Conservation (phyloP, 1,140 invertebrate genomes). For the Drosophila kepulauana region DNA sequence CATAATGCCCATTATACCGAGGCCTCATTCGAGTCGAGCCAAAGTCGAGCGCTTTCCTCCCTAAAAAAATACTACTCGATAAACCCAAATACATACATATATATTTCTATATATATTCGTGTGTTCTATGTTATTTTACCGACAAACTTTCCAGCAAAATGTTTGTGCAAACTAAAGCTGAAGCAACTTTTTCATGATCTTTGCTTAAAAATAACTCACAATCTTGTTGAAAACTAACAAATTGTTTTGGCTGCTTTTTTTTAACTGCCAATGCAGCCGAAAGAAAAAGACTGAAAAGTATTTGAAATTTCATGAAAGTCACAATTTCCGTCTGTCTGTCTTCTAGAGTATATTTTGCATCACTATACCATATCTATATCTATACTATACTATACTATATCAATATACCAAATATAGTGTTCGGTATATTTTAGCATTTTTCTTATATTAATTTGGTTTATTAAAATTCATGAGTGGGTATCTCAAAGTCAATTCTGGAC, state of each 20-base stretch:
- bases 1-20: slow-evolving; percentile 32
- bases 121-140: background rate
- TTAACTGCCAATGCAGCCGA: background rate
- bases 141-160: background rate
- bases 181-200: background rate
- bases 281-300: no score
- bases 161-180: background rate
- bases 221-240: background rate
- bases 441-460: no score
- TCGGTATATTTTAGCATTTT: no score
- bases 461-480: no score
- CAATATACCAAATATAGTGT: no score
- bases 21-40: slow-evolving; percentile 3
- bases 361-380: no score
- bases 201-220: background rate
- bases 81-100: background rate
- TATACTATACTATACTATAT: no score
- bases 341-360: no score
- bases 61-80: slow-evolving; percentile 2
- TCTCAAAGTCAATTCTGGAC: no score
- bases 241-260: background rate
- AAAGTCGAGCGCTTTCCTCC: background rate
- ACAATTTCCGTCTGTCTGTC: no score
- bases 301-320: no score
- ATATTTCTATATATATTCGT: background rate